Evolutionary conservation across 2,797 vertebrate genomes (phyloP).

Genomic region (Semotilus atromaculatus): DNA sequence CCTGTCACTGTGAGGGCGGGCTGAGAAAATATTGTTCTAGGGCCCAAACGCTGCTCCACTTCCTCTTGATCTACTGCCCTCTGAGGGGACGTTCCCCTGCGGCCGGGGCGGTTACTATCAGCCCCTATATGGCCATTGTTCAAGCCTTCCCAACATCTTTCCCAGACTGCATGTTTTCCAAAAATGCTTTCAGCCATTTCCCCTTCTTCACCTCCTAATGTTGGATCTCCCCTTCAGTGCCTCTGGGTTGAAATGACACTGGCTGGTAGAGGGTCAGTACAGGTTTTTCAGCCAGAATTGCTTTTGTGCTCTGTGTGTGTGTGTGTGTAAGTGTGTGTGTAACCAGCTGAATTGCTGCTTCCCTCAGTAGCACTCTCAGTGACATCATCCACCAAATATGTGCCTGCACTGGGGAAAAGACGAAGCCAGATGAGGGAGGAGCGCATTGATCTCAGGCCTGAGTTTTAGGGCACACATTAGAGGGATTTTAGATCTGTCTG

Average conservation of each 20-base stretch:
- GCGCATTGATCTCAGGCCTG: neutral
- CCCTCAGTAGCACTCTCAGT: slow-evolving; percentile 61
- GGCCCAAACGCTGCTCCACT: slow-evolving; percentile 32
- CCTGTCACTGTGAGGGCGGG: neutral
- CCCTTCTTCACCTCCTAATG: neutral
- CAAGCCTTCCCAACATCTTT: slow-evolving; percentile 22
- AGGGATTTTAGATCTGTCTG: neutral
- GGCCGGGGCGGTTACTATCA: slow-evolving; percentile 32
- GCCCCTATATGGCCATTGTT: slow-evolving; percentile 42
- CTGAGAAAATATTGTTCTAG: slow-evolving; percentile 49
- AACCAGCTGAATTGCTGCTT: slow-evolving; percentile 48
- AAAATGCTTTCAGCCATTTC: slow-evolving; percentile 28
- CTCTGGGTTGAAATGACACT: slow-evolving; percentile 17
- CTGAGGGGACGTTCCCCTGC: slow-evolving; percentile 40
- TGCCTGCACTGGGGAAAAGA: slow-evolving; percentile 56
- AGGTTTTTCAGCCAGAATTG: slow-evolving; percentile 27
- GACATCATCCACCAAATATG: slow-evolving; percentile 78
- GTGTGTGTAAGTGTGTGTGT: slow-evolving; percentile 13
- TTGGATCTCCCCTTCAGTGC: neutral
- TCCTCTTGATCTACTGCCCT: slow-evolving; percentile 49
- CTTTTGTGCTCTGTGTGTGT: slow-evolving; percentile 27
- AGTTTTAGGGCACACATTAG: neutral
- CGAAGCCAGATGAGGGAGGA: slow-evolving; percentile 44
- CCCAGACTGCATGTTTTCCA: slow-evolving; percentile 24
- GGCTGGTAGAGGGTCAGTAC: neutral